Base-by-base conservation (phyloP, 2,888 invertebrate genomes). In the Andrena fulva region DNA sequence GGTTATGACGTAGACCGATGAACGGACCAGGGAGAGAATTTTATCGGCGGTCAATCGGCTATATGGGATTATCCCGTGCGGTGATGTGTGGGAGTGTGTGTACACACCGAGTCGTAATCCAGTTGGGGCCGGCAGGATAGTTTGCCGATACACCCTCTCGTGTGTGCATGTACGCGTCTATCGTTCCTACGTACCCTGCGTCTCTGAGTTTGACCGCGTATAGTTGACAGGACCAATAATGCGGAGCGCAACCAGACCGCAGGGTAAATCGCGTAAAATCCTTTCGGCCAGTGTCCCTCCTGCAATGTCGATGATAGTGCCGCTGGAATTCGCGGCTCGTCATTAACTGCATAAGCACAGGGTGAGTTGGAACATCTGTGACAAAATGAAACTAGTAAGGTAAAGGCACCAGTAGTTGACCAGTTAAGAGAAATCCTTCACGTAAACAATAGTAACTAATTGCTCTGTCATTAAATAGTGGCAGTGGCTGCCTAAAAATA, bases 201-300 rank as follows among this genome's bases (percentile, higher is more conserved):
- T 79, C 82, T 67, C 81, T 76, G 64, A 71, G 69, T 75, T 82
- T 54, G 72, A 56, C 67, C 72, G 78, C 80, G 83, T 89, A 90
- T 85, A 89, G 90, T 91, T 91, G 91, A 91, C 92, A 89, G 89
- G 88, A 76, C 89, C 88, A 91, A 91, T 89, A 90, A 89, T 85
- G 86, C 85, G 88, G 87, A 85, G 87, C 86, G 77, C 85, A 74
- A 82, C 84, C 85, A 69, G 76, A 90, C 89, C 92, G 85, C 92
- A 88, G 87, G 89, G 87, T 88, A 91, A 91, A 91, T 91, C 90
- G 87, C 84, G 84, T 87, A 87, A 90, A 90, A 86, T 89, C 88
- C 87, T 82, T 78, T 82, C 77, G 78, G 77, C 72, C 78, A 68
- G 33, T 83, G 77, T 66, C 66, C 76, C 54, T 20, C 69, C 64